phyloP scores from a whole-genome alignment of 2,113 vertebrate genomes.

The Columbina picui region DNA sequence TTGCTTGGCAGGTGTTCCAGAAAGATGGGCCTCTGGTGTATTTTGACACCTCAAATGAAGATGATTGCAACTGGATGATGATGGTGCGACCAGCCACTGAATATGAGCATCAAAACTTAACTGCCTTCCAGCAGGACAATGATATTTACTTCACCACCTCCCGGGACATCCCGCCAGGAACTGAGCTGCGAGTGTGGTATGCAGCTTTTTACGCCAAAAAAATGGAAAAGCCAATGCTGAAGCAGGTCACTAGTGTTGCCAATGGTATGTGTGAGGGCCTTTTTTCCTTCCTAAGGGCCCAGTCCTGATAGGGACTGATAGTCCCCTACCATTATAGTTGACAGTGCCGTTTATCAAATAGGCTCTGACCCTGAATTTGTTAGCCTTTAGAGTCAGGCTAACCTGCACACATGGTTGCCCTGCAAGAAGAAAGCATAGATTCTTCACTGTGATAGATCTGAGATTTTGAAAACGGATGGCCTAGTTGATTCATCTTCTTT shows the following conservation, averaged over 20 bases:
- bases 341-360: not conserved
- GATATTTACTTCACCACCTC: constrained; percentile 97
- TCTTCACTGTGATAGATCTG: not conserved
- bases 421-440: not conserved
- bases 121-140: constrained; percentile 92
- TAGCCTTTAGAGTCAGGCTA: not conserved
- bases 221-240: constrained; percentile 93
- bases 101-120: constrained; percentile 92
- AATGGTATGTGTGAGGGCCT: constrained; percentile 75
- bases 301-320: not conserved
- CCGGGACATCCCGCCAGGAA: constrained; percentile 89
- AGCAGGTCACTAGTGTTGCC: constrained; percentile 74
- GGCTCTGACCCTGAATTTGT: not conserved
- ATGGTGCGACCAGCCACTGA: constrained; percentile 90
- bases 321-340: not conserved
- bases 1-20: constrained; percentile 87
- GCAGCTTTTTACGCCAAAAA: constrained; percentile 98
- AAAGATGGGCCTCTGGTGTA: constrained; percentile 85
- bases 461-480: not conserved
- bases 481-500: not conserved
- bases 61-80: constrained; percentile 99
- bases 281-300: constrained; percentile 50
- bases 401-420: not conserved
- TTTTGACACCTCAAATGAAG: constrained; percentile 91
- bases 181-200: constrained; percentile 96